A percentile compares a stretch with the other conserved stretches of the same genome.
Evolutionary conservation across 1,140 invertebrate species (phyloP).

Genomic region (Drosophila mayri): DNA sequence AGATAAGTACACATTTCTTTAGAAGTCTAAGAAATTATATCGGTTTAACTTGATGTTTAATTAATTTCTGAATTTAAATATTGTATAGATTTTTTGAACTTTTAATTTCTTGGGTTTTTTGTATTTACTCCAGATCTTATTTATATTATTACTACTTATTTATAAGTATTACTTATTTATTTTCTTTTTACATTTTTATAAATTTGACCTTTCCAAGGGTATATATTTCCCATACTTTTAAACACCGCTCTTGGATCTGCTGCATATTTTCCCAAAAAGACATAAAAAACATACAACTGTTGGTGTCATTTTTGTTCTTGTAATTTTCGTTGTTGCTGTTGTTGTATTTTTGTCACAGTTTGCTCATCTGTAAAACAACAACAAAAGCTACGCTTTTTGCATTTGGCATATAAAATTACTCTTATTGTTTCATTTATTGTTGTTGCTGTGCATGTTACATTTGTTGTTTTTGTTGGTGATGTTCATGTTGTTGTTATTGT

Average conservation of each 20-base stretch:
- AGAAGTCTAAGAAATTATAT: neutral
- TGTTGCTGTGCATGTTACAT: constrained; percentile 32
- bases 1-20: neutral
- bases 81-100: too few species aligned
- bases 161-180: neutral
- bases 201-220: neutral
- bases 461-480: constrained; percentile 35
- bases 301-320: neutral
- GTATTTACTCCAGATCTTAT: too few species aligned
- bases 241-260: constrained; percentile 14
- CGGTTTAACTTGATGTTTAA: neutral
- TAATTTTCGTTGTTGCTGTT: neutral
- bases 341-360: constrained; percentile 7
- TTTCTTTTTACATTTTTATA: neutral
- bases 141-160: too few species aligned
- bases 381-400: constrained; percentile 34
- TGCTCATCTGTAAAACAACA: constrained; percentile 53
- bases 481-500: constrained; percentile 3
- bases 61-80: too few species aligned
- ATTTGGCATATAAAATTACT: constrained; percentile 67
- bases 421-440: constrained; percentile 42
- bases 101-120: too few species aligned
- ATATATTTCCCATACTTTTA: neutral
- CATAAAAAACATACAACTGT: constrained; percentile 21
- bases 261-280: constrained; percentile 27